A percentile compares a stretch with the other conserved stretches of the same genome.
Conservation (phyloP, 2,113 vertebrate species). For the Psittacula cyanocephala region DNA sequence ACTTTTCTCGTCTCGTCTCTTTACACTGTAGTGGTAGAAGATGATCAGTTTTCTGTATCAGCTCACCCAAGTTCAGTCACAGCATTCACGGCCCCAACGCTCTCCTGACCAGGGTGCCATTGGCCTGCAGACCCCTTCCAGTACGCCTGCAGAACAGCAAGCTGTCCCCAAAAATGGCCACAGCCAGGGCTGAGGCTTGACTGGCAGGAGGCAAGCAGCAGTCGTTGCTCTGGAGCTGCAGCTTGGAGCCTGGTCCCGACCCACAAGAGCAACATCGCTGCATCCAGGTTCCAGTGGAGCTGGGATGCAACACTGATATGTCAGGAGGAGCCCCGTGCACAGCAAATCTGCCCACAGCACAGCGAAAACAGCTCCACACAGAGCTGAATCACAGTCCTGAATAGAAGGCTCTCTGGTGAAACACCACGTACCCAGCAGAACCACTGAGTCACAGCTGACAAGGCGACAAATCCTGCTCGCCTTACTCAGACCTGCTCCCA, state of each 20-base stretch:
- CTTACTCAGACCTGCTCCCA: constrained; percentile 50
- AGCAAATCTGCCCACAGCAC: neutral
- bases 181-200: rapidly evolving
- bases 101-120: neutral
- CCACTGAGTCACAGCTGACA: constrained; percentile 42
- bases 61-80: rapidly evolving
- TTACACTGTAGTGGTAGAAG: rapidly evolving
- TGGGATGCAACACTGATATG: neutral
- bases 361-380: neutral
- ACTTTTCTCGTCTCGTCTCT: rapidly evolving
- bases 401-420: neutral
- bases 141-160: rapidly evolving
- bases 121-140: neutral
- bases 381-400: neutral
- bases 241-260: neutral
- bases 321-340: neutral
- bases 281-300: neutral
- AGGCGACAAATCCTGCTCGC: constrained; percentile 12
- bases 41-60: rapidly evolving
- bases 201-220: neutral
- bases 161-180: neutral
- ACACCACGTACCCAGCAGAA: neutral
- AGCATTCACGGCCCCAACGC: rapidly evolving
- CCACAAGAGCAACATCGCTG: neutral
- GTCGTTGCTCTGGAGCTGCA: neutral